phyloP scores from a whole-genome alignment of 1,140 invertebrate species.

The Varroa destructor region DNA sequence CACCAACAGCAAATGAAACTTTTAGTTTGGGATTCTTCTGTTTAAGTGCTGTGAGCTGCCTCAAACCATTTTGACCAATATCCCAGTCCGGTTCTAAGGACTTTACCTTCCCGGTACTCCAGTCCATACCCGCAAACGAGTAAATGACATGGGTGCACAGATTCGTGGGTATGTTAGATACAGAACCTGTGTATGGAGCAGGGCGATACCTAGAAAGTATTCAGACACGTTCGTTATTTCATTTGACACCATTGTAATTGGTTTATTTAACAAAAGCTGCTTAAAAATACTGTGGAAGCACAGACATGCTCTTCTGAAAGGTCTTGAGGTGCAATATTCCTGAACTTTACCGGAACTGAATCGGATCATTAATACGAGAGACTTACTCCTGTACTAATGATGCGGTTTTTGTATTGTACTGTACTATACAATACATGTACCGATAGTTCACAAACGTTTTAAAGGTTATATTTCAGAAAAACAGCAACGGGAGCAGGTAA shows the following conservation, averaged over 20 bases:
- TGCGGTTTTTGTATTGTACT: too few relatives aligned
- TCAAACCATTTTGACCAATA: conserved; percentile 48
- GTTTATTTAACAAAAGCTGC: too few relatives aligned
- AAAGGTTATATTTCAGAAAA: conserved; percentile 1
- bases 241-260: too few relatives aligned
- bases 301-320: too few relatives aligned
- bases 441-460: neutral
- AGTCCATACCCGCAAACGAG: conserved; percentile 37
- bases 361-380: too few relatives aligned
- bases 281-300: too few relatives aligned
- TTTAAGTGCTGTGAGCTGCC: conserved; percentile 53
- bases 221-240: too few relatives aligned
- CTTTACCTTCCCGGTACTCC: conserved; percentile 26
- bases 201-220: neutral
- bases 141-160: conserved; percentile 41
- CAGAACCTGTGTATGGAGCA: conserved; percentile 3
- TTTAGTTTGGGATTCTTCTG: conserved; percentile 57
- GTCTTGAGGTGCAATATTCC: too few relatives aligned
- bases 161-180: conserved; percentile 34
- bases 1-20: conserved; percentile 62
- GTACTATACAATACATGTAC: too few relatives aligned
- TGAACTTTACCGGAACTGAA: too few relatives aligned
- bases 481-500: neutral
- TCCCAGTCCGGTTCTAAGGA: conserved; percentile 31
- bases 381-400: too few relatives aligned